These are phyloP conservation scores for Crioceris asparagi DNA, from an alignment of 2,888 invertebrate species.

Conservation along the genomic window DNA sequence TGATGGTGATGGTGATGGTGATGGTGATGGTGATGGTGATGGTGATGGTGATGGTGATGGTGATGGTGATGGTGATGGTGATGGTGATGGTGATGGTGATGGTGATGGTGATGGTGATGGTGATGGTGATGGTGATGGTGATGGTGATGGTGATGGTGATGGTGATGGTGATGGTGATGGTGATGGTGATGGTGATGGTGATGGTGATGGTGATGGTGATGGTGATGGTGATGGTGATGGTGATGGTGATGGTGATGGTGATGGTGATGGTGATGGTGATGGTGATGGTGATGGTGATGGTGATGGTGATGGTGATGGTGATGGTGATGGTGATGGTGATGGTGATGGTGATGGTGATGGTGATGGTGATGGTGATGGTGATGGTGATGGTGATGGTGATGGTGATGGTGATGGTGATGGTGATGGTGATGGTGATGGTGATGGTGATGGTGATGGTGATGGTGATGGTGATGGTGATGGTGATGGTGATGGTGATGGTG, in stretches of 20 bases:
- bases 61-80: constrained; percentile 1
- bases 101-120: constrained; percentile 1
- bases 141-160: constrained; percentile 1
- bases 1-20: constrained; percentile 1
- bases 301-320: no score
- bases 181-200: constrained; percentile 1
- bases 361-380: background rate
- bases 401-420: background rate
- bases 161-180: constrained; percentile 1
- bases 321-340: constrained; percentile 1
- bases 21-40: constrained; percentile 2
- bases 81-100: constrained; percentile 1
- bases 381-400: background rate
- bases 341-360: background rate
- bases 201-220: constrained; percentile 1
- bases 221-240: constrained; percentile 1
- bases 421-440: background rate
- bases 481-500: background rate
- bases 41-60: constrained; percentile 2
- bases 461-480: background rate
- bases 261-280: background rate
- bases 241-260: constrained; percentile 2
- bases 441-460: background rate
- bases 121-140: constrained; percentile 2
- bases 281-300: no score